Conservation (phyloP, 1,140 invertebrate species). For the Drosophila murphyi region DNA sequence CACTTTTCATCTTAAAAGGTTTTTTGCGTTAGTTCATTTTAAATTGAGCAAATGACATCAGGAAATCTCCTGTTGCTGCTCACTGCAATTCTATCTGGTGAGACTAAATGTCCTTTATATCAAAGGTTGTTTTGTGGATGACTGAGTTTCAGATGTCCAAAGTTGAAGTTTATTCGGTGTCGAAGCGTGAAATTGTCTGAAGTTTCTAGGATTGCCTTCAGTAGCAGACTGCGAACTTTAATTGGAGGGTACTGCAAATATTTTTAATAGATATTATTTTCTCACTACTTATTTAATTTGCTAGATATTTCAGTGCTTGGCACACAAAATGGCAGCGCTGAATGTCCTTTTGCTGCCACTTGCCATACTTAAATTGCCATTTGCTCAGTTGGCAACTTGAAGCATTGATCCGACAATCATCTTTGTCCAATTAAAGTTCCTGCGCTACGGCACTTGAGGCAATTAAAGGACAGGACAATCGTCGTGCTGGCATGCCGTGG, state of each 20-base stretch:
- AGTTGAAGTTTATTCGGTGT: slow-evolving; percentile 10
- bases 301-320: slow-evolving; percentile 10
- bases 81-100: not conserved
- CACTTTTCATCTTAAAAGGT: not conserved
- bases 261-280: slow-evolving; percentile 25
- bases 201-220: slow-evolving; percentile 19
- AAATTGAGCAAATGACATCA: not conserved
- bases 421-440: slow-evolving; percentile 70
- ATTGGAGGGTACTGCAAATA: slow-evolving; percentile 13
- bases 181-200: slow-evolving; percentile 40
- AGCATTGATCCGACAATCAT: slow-evolving; percentile 60
- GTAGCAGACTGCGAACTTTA: not conserved
- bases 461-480: slow-evolving; percentile 64
- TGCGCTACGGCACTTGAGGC: slow-evolving; percentile 45
- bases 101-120: not conserved
- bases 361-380: not conserved
- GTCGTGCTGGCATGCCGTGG: not conserved
- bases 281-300: slow-evolving; percentile 18
- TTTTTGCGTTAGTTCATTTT: not conserved
- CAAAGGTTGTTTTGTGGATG: slow-evolving; percentile 7
- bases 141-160: slow-evolving; percentile 13
- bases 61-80: not conserved
- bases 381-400: slow-evolving; percentile 25
- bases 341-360: slow-evolving; percentile 1
- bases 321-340: slow-evolving; percentile 30